Evolutionary conservation across 2,888 invertebrate species (phyloP).

Genomic region (Perdita meconis): DNA sequence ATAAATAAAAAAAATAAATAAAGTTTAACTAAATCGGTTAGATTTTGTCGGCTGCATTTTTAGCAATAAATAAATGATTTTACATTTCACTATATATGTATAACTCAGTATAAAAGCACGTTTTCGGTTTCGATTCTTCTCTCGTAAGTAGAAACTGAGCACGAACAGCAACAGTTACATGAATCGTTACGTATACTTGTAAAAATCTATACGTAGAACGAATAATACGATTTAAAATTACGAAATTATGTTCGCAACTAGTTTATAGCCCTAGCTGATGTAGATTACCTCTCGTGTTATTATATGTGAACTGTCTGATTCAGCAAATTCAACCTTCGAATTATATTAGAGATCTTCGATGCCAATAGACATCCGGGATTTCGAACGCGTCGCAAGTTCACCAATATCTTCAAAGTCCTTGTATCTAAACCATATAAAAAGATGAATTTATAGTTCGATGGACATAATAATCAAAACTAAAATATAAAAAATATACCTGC

Average conservation of each 20-base stretch:
- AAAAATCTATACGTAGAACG: slow-evolving; percentile 20
- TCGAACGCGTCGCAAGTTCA: slow-evolving; percentile 80
- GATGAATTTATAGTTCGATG: slow-evolving; percentile 1
- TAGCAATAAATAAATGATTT: slow-evolving; percentile 1
- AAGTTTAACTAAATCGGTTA: too few relatives aligned
- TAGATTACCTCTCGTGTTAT: slow-evolving; percentile 74
- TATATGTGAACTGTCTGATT: slow-evolving; percentile 78
- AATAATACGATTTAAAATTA: slow-evolving; percentile 19
- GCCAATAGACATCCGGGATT: slow-evolving; percentile 81
- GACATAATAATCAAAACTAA: background rate
- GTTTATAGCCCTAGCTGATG: slow-evolving; percentile 29
- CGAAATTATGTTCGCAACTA: slow-evolving; percentile 30
- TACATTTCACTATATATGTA: too few relatives aligned
- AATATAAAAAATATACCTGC: slow-evolving; percentile 67
- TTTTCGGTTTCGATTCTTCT: too few relatives aligned
- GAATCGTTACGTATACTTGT: slow-evolving; percentile 23
- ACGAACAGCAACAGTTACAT: slow-evolving; percentile 15
- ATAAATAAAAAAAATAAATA: too few relatives aligned
- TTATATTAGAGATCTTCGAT: slow-evolving; percentile 81
- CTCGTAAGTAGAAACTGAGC: too few relatives aligned
- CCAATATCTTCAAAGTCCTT: slow-evolving; percentile 86
- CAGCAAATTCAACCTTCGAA: slow-evolving; percentile 79
- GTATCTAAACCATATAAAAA: slow-evolving; percentile 80
- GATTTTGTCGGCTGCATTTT: background rate
- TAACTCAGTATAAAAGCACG: too few relatives aligned